These are phyloP conservation scores for Misgurnus mizolepis DNA, from an alignment of 2,113 vertebrate genomes.

Conservation along the genomic window DNA sequence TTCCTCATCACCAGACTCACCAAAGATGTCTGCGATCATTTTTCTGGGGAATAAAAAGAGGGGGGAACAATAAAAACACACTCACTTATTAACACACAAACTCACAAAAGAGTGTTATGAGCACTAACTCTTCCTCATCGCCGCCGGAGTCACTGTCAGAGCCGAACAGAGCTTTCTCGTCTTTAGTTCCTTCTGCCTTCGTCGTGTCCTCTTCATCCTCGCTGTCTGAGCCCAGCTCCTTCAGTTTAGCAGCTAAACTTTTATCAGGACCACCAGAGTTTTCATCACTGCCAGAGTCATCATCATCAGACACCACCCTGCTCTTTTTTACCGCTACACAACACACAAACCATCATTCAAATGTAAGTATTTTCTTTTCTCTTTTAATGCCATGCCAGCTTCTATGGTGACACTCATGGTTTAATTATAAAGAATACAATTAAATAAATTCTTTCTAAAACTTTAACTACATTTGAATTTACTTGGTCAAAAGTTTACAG, in stretches of 20 bases:
- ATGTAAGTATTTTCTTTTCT: too few relatives aligned
- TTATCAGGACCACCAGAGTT: slow-evolving; percentile 69
- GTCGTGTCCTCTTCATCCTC: slow-evolving; percentile 80
- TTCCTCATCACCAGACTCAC: slow-evolving; percentile 97
- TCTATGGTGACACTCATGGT: too few relatives aligned
- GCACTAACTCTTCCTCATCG: slow-evolving; percentile 92
- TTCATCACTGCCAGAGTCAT: slow-evolving; percentile 85
- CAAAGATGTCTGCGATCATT: slow-evolving; percentile 98
- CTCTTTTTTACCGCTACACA: slow-evolving; percentile 80
- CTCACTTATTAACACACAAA: background rate
- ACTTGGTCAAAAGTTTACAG: background rate
- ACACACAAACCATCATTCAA: background rate
- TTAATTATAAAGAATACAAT: too few relatives aligned
- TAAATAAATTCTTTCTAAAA: too few relatives aligned
- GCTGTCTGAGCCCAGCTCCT: slow-evolving; percentile 84
- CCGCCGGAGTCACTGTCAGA: slow-evolving; percentile 92
- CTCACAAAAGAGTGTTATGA: background rate
- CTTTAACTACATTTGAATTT: too few relatives aligned
- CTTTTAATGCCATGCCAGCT: too few relatives aligned
- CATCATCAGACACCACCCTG: slow-evolving; percentile 87
- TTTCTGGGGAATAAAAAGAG: slow-evolving; percentile 74
- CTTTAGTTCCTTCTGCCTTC: slow-evolving; percentile 74
- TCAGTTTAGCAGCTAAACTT: slow-evolving; percentile 72
- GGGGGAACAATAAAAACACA: background rate
- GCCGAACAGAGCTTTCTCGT: slow-evolving; percentile 92